These are phyloP conservation scores for Ferdinandea cuprea DNA, from an alignment of 2,888 invertebrate species.

Conservation along the genomic window DNA sequence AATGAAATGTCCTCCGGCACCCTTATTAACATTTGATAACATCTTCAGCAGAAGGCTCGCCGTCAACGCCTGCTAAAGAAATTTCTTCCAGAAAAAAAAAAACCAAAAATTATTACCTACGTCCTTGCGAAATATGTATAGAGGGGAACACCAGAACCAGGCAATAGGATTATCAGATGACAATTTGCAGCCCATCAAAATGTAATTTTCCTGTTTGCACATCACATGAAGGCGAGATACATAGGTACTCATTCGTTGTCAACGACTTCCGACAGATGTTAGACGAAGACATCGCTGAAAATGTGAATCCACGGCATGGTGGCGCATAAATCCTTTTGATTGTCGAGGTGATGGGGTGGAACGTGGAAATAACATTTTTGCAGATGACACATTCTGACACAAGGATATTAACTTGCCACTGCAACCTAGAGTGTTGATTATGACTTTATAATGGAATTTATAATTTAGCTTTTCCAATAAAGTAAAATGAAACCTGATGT, in stretches of 20 bases:
- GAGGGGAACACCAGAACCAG: constrained; percentile 34
- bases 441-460: constrained; percentile 54
- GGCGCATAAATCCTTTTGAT: constrained; percentile 68
- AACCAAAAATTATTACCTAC: constrained; percentile 9
- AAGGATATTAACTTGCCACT: constrained; percentile 70
- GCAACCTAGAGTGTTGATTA: constrained; percentile 52
- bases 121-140: constrained; percentile 34
- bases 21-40: constrained; percentile 74
- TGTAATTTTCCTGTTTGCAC: constrained; percentile 76
- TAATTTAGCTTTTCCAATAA: constrained; percentile 30
- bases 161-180: constrained; percentile 75
- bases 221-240: constrained; percentile 71
- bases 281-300: constrained; percentile 51
- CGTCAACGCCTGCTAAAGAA: constrained; percentile 66
- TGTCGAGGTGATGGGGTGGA: constrained; percentile 13
- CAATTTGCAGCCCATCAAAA: constrained; percentile 77
- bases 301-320: constrained; percentile 40
- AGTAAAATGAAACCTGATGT: constrained; percentile 13
- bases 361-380: constrained; percentile 65
- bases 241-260: constrained; percentile 66
- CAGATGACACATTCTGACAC: constrained; percentile 74
- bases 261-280: constrained; percentile 78
- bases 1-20: constrained; percentile 70
- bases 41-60: constrained; percentile 67
- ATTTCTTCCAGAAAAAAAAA: constrained; percentile 28